phyloP scores from a whole-genome alignment of 2,888 invertebrate genomes.

The Sicus ferrugineus region DNA sequence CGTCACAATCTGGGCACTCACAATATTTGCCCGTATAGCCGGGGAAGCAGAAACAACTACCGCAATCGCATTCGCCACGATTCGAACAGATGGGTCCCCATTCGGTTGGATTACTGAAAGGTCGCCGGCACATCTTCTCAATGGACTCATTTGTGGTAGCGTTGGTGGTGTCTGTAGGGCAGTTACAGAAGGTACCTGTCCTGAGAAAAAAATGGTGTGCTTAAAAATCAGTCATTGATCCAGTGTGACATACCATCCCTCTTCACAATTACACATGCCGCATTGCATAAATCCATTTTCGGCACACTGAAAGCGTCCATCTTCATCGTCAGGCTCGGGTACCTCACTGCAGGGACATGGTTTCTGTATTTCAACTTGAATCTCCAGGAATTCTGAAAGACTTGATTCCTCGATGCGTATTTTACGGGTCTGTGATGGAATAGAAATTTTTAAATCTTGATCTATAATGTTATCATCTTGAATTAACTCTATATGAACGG shows the following conservation, averaged over 20 bases:
- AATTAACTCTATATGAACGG: not conserved
- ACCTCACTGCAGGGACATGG: conserved; percentile 72
- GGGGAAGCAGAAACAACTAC: conserved; percentile 74
- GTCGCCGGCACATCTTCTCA: conserved; percentile 59
- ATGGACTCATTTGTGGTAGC: conserved; percentile 54
- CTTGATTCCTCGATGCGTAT: conserved; percentile 80
- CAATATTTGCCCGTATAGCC: conserved; percentile 71
- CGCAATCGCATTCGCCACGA: conserved; percentile 81
- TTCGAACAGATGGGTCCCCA: conserved; percentile 71
- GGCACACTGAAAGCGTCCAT: conserved; percentile 51
- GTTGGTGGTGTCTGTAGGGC: conserved; percentile 52
- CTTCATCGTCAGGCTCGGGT: conserved; percentile 49
- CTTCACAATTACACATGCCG: conserved; percentile 72
- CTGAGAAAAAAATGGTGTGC: conserved; percentile 37
- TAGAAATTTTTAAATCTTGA: not conserved
- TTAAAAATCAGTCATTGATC: no score
- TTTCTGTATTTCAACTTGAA: conserved; percentile 78
- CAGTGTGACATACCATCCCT: conserved; percentile 68
- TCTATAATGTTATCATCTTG: not conserved
- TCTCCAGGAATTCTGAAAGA: conserved; percentile 73
- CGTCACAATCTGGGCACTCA: conserved; percentile 70
- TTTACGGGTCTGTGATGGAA: conserved; percentile 59
- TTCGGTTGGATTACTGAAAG: conserved; percentile 49
- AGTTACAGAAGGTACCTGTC: conserved; percentile 57
- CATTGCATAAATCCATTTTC: conserved; percentile 69